These are phyloP conservation scores for Gallinago undulata DNA, from an alignment of 2,113 vertebrate species.

Conservation along the genomic window DNA sequence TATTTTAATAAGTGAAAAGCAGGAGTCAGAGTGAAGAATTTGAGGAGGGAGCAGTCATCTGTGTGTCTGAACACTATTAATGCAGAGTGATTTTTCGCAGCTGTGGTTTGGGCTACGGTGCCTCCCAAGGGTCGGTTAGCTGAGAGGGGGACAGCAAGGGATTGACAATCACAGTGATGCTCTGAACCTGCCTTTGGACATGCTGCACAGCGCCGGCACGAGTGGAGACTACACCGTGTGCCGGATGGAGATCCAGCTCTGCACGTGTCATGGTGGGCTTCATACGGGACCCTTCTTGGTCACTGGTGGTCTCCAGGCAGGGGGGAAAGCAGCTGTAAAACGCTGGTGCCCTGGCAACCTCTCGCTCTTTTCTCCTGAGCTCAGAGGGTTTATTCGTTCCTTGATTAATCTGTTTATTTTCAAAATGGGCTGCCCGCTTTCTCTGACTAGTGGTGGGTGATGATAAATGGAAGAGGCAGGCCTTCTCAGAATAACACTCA, in stretches of 20 bases:
- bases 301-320: background rate
- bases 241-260: background rate
- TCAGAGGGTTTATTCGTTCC: background rate
- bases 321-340: background rate
- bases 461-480: background rate
- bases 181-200: background rate
- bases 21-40: background rate
- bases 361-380: background rate
- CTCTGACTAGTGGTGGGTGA: background rate
- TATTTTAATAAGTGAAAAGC: background rate
- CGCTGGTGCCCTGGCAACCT: background rate
- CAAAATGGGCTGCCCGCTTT: background rate
- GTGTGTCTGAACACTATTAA: background rate
- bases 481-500: background rate
- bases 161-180: background rate
- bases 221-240: background rate
- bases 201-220: background rate
- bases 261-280: fast-evolving
- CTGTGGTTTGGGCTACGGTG: background rate
- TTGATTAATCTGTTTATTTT: conserved; percentile 6
- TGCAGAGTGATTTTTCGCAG: background rate
- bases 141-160: background rate
- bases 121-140: background rate
- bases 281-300: background rate
- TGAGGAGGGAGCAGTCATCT: background rate